Evolutionary conservation across 2,113 vertebrate genomes (phyloP).

Genomic region (Petaurus breviceps): DNA sequence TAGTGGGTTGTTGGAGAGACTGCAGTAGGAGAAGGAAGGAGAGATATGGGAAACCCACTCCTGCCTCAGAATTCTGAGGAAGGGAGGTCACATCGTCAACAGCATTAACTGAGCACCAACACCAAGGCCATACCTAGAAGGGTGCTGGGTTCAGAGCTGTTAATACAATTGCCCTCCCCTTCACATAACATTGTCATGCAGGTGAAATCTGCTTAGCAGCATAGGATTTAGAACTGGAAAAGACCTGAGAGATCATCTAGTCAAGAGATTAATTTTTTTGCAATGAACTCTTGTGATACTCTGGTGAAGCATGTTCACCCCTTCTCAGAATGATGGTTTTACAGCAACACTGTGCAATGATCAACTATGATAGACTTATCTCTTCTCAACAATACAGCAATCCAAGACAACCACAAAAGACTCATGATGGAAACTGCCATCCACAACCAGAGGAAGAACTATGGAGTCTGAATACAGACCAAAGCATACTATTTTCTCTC

Average conservation of each 20-base stretch:
- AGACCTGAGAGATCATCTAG: background rate
- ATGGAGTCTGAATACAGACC: no score
- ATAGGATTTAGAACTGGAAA: background rate
- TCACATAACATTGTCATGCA: background rate
- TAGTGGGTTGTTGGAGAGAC: conserved; percentile 92
- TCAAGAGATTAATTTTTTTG: background rate
- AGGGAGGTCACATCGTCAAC: background rate
- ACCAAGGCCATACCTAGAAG: background rate
- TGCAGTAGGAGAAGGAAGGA: conserved; percentile 60
- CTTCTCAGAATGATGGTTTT: background rate
- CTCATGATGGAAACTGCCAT: no score
- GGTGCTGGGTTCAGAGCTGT: background rate
- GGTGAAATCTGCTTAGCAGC: background rate
- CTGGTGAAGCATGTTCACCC: background rate
- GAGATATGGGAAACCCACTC: background rate
- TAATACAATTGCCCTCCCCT: background rate
- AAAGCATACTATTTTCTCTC: no score
- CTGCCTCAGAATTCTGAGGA: background rate
- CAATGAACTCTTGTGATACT: background rate
- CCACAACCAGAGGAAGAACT: no score
- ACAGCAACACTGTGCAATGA: no score
- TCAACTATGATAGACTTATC: no score
- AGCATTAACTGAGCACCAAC: background rate
- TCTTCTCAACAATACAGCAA: no score
- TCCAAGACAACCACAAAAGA: no score